These are phyloP conservation scores for Opisthograptis luteolata DNA, from an alignment of 2,888 invertebrate genomes.

Conservation along the genomic window DNA sequence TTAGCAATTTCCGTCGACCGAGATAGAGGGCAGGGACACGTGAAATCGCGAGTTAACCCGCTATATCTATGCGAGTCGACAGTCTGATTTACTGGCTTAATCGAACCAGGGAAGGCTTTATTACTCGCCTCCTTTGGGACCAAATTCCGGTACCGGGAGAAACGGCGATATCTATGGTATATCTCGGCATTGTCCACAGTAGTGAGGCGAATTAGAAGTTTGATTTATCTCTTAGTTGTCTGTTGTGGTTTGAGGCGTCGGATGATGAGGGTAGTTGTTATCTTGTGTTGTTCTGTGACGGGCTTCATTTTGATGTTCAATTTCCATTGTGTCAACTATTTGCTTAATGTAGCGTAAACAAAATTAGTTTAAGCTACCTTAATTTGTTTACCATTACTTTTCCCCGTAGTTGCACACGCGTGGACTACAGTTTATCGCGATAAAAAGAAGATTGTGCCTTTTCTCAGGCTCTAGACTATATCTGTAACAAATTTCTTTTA, in stretches of 20 bases:
- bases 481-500: too few species aligned
- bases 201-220: conserved; percentile 51
- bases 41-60: conserved; percentile 75
- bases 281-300: conserved; percentile 19
- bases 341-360: too few species aligned
- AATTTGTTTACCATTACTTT: too few species aligned
- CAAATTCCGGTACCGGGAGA: conserved; percentile 49
- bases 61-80: conserved; percentile 70
- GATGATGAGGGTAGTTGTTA: conserved; percentile 22
- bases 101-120: conserved; percentile 65
- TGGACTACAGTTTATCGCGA: too few species aligned
- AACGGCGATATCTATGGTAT: conserved; percentile 40
- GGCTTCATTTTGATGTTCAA: conserved; percentile 12
- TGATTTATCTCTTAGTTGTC: conserved; percentile 42
- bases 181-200: conserved; percentile 48
- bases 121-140: conserved; percentile 54
- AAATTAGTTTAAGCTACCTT: too few species aligned
- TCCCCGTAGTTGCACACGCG: too few species aligned
- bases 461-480: too few species aligned
- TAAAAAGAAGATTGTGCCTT: too few species aligned
- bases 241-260: conserved; percentile 29
- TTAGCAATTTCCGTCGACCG: conserved; percentile 71
- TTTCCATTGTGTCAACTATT: not conserved
- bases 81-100: conserved; percentile 74
- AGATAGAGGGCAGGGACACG: conserved; percentile 70